These are phyloP conservation scores for Myotis brandtii DNA, from an alignment of 2,113 vertebrate species.

Conservation along the genomic window DNA sequence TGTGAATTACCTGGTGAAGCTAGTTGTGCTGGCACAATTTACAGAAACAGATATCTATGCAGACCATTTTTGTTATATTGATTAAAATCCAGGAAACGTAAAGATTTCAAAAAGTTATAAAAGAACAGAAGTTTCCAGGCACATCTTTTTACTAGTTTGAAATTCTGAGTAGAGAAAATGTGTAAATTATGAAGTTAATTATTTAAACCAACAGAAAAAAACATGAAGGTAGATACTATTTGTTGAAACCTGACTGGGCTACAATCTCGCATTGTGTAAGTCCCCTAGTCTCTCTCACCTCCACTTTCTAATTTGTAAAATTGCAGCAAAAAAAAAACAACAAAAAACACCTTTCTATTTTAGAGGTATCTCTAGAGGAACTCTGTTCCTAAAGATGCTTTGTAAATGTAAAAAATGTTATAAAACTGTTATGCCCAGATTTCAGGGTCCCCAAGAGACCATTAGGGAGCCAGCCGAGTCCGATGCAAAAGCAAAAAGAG, in stretches of 20 bases:
- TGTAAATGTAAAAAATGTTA: background rate
- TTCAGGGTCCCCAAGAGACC: too few relatives aligned
- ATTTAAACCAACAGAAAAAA: background rate
- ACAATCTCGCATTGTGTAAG: background rate
- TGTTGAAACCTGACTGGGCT: background rate
- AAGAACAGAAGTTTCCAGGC: background rate
- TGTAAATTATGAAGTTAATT: conserved; percentile 6
- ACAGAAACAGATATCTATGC: background rate
- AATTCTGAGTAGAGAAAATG: background rate
- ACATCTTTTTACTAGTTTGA: background rate
- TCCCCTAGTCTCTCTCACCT: background rate
- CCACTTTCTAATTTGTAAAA: background rate
- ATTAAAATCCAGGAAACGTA: background rate
- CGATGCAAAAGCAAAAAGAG: too few relatives aligned
- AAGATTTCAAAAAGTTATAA: background rate
- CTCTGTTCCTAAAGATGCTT: background rate
- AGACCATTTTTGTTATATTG: background rate
- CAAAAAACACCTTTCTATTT: background rate
- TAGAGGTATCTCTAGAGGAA: background rate
- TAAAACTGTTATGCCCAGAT: too few relatives aligned
- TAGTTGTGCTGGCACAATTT: background rate
- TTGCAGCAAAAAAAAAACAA: background rate
- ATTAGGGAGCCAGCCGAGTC: too few relatives aligned
- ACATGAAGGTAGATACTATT: background rate
- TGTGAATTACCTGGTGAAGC: background rate